phyloP scores from a whole-genome alignment of 2,797 vertebrate species.

The Heliangelus exortis region DNA sequence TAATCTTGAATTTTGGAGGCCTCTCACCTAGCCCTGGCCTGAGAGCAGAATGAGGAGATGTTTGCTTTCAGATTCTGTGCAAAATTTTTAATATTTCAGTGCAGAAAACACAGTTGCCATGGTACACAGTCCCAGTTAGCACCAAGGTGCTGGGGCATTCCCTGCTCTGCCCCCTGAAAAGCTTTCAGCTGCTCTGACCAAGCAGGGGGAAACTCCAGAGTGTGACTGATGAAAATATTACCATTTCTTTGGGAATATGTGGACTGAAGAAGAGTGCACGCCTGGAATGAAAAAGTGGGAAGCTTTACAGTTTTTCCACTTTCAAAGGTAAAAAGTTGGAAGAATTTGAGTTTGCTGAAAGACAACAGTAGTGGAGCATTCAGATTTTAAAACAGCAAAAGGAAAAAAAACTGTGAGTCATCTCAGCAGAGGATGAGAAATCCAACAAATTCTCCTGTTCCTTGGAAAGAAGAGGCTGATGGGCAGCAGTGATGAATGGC shows the following conservation, averaged over 20 bases:
- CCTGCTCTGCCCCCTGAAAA: background rate
- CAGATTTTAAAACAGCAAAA: background rate
- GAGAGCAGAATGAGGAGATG: conserved; percentile 33
- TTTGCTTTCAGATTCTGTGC: conserved; percentile 15
- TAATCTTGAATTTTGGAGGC: background rate
- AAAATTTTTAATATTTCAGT: conserved; percentile 2
- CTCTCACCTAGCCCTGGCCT: conserved; percentile 14
- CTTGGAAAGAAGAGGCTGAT: background rate
- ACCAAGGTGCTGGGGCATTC: background rate
- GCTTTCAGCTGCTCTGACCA: background rate
- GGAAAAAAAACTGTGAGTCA: background rate
- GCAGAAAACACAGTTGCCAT: conserved; percentile 39
- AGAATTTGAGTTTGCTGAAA: background rate
- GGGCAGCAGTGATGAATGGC: background rate
- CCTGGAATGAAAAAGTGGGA: background rate
- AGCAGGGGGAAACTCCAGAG: background rate
- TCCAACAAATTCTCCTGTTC: background rate
- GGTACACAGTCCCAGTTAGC: background rate
- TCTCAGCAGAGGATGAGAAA: background rate
- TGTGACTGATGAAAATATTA: background rate
- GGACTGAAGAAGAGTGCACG: background rate
- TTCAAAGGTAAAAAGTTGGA: background rate
- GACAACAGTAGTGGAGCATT: background rate
- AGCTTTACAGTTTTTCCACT: background rate
- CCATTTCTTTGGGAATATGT: background rate